Evolutionary conservation across 2,113 vertebrate genomes (phyloP).

Genomic region (Ammospiza nelsoni): DNA sequence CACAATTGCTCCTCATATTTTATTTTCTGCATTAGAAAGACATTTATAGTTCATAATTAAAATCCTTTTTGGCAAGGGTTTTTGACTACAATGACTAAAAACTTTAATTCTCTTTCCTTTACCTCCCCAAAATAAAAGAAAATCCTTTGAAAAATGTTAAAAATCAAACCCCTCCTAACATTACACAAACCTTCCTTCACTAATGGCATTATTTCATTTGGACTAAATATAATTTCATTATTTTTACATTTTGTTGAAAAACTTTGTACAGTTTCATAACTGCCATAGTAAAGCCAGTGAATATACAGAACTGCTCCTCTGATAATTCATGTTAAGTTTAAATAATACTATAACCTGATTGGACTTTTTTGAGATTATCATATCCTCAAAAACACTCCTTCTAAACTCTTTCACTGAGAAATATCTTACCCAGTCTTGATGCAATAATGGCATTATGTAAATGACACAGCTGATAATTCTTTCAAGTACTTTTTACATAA

Average conservation of each 20-base stretch:
- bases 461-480: background rate
- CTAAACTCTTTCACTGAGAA: background rate
- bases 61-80: background rate
- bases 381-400: background rate
- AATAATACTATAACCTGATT: background rate
- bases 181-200: background rate
- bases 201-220: background rate
- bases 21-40: background rate
- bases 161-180: background rate
- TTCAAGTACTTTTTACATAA: background rate
- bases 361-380: background rate
- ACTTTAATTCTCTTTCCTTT: background rate
- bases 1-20: background rate
- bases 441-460: background rate
- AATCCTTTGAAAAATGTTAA: background rate
- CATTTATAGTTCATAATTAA: background rate
- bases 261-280: background rate
- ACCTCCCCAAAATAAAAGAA: background rate
- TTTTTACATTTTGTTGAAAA: background rate
- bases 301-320: background rate
- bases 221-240: background rate
- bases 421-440: background rate
- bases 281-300: background rate
- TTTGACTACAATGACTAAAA: background rate
- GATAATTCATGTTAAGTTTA: slow-evolving; percentile 1